A percentile compares a stretch with the other conserved stretches of the same genome.
These are phyloP conservation scores for Lycopodina hypogea DNA, from an alignment of 37 sponge, comb jelly and placozoan species.

Conservation along the genomic window DNA sequence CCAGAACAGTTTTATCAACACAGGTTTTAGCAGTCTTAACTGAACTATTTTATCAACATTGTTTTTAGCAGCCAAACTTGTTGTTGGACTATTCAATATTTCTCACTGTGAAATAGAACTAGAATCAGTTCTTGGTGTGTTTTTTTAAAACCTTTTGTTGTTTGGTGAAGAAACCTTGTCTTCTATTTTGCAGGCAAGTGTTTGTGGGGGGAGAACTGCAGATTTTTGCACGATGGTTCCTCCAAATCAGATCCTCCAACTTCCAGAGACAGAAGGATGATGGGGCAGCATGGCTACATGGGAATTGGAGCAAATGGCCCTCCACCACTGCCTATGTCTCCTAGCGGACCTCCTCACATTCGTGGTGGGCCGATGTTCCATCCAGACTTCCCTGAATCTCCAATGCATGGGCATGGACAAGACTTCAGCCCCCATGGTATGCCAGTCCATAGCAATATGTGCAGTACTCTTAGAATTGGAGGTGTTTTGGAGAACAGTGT, in stretches of 20 bases:
- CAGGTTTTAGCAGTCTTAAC: too few relatives aligned
- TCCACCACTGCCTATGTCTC: constrained; percentile 8
- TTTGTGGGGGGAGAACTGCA: constrained; percentile 53
- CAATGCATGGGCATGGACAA: not conserved
- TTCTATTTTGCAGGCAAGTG: constrained; percentile 34
- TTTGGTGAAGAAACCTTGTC: not conserved
- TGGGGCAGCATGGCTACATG: not conserved
- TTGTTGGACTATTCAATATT: too few relatives aligned
- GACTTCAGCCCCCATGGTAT: not conserved
- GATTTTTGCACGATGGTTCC: constrained; percentile 38
- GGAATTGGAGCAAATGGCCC: not conserved
- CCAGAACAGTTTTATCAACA: too few relatives aligned
- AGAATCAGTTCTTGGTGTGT: too few relatives aligned
- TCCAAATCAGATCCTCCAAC: not conserved
- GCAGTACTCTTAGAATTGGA: too few relatives aligned
- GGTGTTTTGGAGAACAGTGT: too few relatives aligned
- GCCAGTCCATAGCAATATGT: not conserved
- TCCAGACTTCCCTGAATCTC: not conserved
- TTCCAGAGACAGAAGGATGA: not conserved
- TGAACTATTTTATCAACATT: too few relatives aligned
- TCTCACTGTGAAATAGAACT: too few relatives aligned
- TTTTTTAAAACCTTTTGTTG: too few relatives aligned
- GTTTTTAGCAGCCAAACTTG: too few relatives aligned
- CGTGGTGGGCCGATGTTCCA: not conserved
- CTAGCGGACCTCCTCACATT: constrained; percentile 8